Base-by-base conservation (phyloP, 2,113 vertebrate species). In the Bothrops jararaca region DNA sequence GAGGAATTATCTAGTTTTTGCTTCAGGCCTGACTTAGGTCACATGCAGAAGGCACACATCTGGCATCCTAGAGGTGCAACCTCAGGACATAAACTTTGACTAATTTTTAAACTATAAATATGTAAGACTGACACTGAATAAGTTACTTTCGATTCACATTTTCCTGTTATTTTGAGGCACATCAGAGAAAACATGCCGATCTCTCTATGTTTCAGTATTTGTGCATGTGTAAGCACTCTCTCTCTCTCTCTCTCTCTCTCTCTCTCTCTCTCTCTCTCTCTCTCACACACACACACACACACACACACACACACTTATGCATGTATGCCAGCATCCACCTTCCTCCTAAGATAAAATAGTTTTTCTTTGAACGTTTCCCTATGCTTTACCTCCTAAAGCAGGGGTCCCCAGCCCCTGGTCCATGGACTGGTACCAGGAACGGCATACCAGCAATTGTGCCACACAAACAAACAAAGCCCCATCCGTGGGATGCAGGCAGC, bases 41-140 rank as follows among this genome's bases (percentile, higher is more conserved):
- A 98, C 98, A 98, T 97, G 98, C 98, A 98, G 98, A 98, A 98
- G 97, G 97, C 98, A 97, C 98, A 98, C 99, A 99, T 98, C 99
- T 99, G 99, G 98, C 98, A 97, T 98, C 97, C 98, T 98, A 98
- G 98, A 98, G 99, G 99, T 99, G 98, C 97, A 98, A 98, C 98
- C 98, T 97, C 97, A 0, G 98, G 98, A 98, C 97, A 98, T 97
- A 98, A 97, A 98, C 97, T 97, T 98, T 97, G 95, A 98, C 98
- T 98, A 98, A 98, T 98, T 98, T 98, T 97, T 97, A 97, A 98
- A 98, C 97, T 98, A 98, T 98, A 98, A 98, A 98, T 98, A 98
- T 98, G 98, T 97, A 98, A 97, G 94, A 96, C 97, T 97, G 97
- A 97, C 97, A 96, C 96, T 96, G 97, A 98, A 97, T 97, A 98